Percentiles rank a stretch among this genome's conserved stretches.
phyloP scores from a whole-genome alignment of 2,113 vertebrate species.

The Thunnus maccoyii region DNA sequence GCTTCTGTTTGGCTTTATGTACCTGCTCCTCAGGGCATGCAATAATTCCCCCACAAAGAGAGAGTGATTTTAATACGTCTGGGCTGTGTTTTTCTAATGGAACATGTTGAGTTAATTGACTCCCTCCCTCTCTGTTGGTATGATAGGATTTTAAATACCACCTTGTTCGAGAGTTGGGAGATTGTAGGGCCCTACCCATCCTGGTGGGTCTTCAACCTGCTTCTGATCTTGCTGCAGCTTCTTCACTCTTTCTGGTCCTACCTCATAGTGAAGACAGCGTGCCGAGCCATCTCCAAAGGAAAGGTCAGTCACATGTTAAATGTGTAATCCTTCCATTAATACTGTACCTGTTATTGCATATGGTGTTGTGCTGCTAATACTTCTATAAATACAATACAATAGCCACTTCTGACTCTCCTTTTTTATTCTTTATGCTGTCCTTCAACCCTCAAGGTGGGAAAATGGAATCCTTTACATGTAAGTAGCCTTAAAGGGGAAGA shows the following conservation, averaged over 20 bases:
- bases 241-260: slow-evolving; percentile 97
- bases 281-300: slow-evolving; percentile 94
- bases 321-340: background rate
- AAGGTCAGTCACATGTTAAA: slow-evolving; percentile 91
- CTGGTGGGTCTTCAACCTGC: slow-evolving; percentile 94
- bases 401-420: slow-evolving; percentile 43
- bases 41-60: background rate
- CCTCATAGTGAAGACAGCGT: slow-evolving; percentile 93
- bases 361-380: background rate
- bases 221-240: slow-evolving; percentile 92
- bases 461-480: slow-evolving; percentile 98
- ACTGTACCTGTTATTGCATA: slow-evolving; percentile 6
- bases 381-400: slow-evolving; percentile 14
- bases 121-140: slow-evolving; percentile 36
- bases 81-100: background rate
- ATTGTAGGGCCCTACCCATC: slow-evolving; percentile 96
- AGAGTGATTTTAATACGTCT: background rate
- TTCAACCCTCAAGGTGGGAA: slow-evolving; percentile 89
- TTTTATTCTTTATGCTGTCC: slow-evolving; percentile 56
- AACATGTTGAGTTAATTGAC: slow-evolving; percentile 12
- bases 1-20: background rate
- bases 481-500: slow-evolving; percentile 80
- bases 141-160: slow-evolving; percentile 94
- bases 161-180: slow-evolving; percentile 96
- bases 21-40: background rate